phyloP scores from a whole-genome alignment of 1,140 invertebrate genomes.

The Bacillus rossius region DNA sequence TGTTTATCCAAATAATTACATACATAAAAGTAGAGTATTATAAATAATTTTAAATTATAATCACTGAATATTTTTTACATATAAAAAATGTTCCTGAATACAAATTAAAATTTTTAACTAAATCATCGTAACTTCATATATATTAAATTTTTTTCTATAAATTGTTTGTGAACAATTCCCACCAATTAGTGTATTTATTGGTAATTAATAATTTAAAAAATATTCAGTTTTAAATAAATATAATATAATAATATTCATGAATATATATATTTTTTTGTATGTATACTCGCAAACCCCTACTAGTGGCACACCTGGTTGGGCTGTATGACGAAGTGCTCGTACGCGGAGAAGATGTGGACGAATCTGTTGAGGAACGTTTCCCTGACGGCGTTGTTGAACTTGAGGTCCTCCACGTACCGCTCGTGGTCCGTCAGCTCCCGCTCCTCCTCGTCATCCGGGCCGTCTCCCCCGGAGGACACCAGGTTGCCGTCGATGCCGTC shows the following conservation, averaged over 20 bases:
- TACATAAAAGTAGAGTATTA: too few species aligned
- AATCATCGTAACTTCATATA: too few species aligned
- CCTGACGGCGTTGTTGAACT: slow-evolving; percentile 87
- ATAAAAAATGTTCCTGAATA: too few species aligned
- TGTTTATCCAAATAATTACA: too few species aligned
- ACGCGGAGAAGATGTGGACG: slow-evolving; percentile 91
- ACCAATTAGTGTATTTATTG: too few species aligned
- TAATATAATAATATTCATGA: neutral
- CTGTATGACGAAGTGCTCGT: slow-evolving; percentile 95
- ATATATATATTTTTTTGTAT: neutral
- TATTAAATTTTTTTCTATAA: too few species aligned
- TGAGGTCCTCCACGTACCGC: slow-evolving; percentile 77
- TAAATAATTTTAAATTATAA: too few species aligned
- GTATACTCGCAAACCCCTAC: too few species aligned
- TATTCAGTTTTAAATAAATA: neutral
- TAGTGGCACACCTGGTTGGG: slow-evolving; percentile 83
- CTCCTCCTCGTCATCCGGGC: slow-evolving; percentile 27
- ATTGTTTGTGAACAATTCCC: too few species aligned
- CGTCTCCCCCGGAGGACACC: slow-evolving; percentile 17
- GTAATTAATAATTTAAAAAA: too few species aligned
- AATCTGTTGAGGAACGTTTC: slow-evolving; percentile 96
- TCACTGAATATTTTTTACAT: too few species aligned
- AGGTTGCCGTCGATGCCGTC: slow-evolving; percentile 25
- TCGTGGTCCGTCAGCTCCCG: slow-evolving; percentile 48
- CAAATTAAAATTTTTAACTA: too few species aligned